These are phyloP conservation scores for Polydrusus pterygomalis DNA, from an alignment of 2,888 invertebrate genomes.

Conservation along the genomic window DNA sequence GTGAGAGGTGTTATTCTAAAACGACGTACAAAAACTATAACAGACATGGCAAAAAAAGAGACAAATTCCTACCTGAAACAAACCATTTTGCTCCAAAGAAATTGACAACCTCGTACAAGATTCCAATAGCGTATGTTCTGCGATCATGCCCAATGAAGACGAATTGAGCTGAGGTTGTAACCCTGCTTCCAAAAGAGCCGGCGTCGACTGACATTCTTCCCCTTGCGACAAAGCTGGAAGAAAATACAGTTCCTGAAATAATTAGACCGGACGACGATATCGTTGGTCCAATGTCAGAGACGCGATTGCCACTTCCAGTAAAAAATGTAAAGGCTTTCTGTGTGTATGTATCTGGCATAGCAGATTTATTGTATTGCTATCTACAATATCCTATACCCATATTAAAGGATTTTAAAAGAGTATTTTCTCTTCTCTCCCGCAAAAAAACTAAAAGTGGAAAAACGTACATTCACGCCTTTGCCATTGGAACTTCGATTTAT, in stretches of 20 bases:
- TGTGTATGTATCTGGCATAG: too few relatives aligned
- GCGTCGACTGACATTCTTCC: conserved; percentile 93
- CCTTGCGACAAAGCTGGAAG: conserved; percentile 84
- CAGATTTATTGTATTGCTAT: too few relatives aligned
- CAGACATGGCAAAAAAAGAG: too few relatives aligned
- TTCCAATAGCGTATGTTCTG: conserved; percentile 89
- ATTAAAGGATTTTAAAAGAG: too few relatives aligned
- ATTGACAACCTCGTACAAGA: conserved; percentile 91
- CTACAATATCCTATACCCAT: too few relatives aligned
- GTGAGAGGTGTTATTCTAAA: conserved; percentile 75
- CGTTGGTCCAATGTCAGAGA: too few relatives aligned
- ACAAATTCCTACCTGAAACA: conserved; percentile 78
- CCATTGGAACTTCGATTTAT: too few relatives aligned
- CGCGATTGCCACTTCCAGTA: too few relatives aligned
- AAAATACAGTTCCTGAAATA: conserved; percentile 56
- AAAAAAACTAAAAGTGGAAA: too few relatives aligned
- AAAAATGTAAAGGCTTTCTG: too few relatives aligned
- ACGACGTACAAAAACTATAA: conserved; percentile 26
- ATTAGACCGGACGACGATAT: neutral
- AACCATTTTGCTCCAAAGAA: conserved; percentile 88
- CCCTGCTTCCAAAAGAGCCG: conserved; percentile 82
- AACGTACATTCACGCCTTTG: too few relatives aligned
- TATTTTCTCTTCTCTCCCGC: too few relatives aligned
- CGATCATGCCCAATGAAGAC: conserved; percentile 85
- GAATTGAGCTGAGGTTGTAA: conserved; percentile 75